These are phyloP conservation scores for Mellilla xanthometata DNA, from an alignment of 2,888 invertebrate genomes.

Conservation along the genomic window DNA sequence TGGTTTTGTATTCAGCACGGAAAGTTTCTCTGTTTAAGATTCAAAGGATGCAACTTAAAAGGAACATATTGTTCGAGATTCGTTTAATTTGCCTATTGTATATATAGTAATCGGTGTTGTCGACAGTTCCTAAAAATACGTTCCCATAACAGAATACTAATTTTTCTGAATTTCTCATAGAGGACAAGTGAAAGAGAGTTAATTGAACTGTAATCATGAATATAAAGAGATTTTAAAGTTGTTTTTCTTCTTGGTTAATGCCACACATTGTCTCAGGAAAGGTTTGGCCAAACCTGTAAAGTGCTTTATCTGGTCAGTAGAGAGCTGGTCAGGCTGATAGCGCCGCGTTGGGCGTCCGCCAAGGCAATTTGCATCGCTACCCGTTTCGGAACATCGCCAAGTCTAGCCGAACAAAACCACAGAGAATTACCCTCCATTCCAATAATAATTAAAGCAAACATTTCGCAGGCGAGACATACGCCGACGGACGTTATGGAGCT, in stretches of 20 bases:
- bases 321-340: slow-evolving; percentile 51
- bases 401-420: slow-evolving; percentile 83
- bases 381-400: slow-evolving; percentile 82
- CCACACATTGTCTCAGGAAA: too few relatives aligned
- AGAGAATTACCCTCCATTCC: slow-evolving; percentile 82
- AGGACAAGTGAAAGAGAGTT: too few relatives aligned
- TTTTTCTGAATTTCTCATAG: too few relatives aligned
- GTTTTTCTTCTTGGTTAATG: too few relatives aligned
- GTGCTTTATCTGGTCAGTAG: slow-evolving; percentile 47
- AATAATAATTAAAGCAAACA: slow-evolving; percentile 83
- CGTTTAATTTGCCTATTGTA: slow-evolving; percentile 38
- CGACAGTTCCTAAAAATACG: slow-evolving; percentile 19
- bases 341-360: slow-evolving; percentile 80
- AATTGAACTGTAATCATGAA: too few relatives aligned
- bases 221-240: too few relatives aligned
- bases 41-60: slow-evolving; percentile 75
- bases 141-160: neutral
- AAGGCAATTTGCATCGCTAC: slow-evolving; percentile 83
- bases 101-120: slow-evolving; percentile 14
- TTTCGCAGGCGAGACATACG: slow-evolving; percentile 75
- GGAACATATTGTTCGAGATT: slow-evolving; percentile 71
- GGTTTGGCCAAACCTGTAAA: slow-evolving; percentile 55
- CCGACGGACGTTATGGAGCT: slow-evolving; percentile 79
- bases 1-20: slow-evolving; percentile 70
- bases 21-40: slow-evolving; percentile 74